Evolutionary conservation across 2,113 vertebrate genomes (phyloP).

Genomic region (Dipodomys merriami): DNA sequence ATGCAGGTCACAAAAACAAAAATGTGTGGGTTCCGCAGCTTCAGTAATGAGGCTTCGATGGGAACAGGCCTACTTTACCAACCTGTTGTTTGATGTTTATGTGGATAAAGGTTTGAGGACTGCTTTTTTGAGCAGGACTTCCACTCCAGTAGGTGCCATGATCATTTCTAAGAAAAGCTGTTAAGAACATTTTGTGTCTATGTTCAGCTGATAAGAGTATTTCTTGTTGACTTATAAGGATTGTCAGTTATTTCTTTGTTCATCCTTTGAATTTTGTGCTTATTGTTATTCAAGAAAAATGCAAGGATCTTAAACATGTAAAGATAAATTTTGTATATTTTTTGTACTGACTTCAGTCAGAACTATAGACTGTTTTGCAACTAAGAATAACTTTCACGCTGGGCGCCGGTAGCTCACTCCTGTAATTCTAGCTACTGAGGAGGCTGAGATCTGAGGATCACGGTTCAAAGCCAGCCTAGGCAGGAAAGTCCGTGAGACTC

Average conservation of each 20-base stretch:
- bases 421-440: too few relatives aligned
- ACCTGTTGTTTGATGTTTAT: accelerated
- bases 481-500: too few relatives aligned
- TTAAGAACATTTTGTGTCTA: background rate
- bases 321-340: conserved; percentile 1
- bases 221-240: conserved; percentile 15
- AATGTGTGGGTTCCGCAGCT: background rate
- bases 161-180: background rate
- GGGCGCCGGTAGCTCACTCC: too few relatives aligned
- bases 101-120: background rate
- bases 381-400: background rate
- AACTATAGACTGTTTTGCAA: background rate
- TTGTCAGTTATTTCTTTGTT: background rate
- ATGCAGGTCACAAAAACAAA: too few relatives aligned
- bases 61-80: background rate
- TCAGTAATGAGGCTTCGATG: background rate
- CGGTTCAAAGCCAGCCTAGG: too few relatives aligned
- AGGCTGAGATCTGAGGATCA: too few relatives aligned
- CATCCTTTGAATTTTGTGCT: conserved; percentile 6
- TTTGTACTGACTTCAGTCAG: background rate
- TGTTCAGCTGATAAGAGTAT: background rate
- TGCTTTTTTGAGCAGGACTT: background rate
- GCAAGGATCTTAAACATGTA: conserved; percentile 16
- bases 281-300: conserved; percentile 3
- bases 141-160: background rate